phyloP scores from a whole-genome alignment of 2,113 vertebrate genomes.

The Ictidomys tridecemlineatus region DNA sequence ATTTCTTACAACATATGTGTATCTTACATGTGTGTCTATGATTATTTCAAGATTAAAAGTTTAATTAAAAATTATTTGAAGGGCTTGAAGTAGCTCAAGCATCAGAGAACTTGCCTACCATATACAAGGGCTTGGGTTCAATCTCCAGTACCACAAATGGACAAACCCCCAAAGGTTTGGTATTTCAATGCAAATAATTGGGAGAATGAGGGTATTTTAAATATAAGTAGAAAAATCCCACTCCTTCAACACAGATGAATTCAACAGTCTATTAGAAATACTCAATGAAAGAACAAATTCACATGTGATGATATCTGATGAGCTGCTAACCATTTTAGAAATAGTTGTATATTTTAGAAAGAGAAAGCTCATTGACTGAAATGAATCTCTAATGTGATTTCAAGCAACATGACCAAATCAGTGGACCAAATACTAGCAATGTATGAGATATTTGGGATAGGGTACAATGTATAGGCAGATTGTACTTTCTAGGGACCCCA shows the following conservation, averaged over 20 bases:
- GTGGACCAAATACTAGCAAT: neutral
- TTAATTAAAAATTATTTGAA: conserved; percentile 22
- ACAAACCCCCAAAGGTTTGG: neutral
- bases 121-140: no score
- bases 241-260: neutral
- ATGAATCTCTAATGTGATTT: conserved; percentile 44
- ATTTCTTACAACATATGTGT: neutral
- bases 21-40: neutral
- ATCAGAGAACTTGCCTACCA: no score
- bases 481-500: neutral
- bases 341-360: conserved; percentile 29
- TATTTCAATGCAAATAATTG: conserved; percentile 22
- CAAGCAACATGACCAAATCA: neutral
- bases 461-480: neutral
- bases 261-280: conserved; percentile 32
- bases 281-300: conserved; percentile 5
- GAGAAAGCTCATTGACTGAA: neutral
- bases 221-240: conserved; percentile 45
- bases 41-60: conserved; percentile 45
- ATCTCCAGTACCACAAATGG: no score
- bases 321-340: conserved; percentile 30
- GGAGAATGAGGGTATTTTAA: conserved; percentile 14
- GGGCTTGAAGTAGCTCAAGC: no score
- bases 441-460: neutral
- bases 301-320: neutral